Conservation (phyloP, 2,113 vertebrate genomes). For the Vulpes ferrilata region DNA sequence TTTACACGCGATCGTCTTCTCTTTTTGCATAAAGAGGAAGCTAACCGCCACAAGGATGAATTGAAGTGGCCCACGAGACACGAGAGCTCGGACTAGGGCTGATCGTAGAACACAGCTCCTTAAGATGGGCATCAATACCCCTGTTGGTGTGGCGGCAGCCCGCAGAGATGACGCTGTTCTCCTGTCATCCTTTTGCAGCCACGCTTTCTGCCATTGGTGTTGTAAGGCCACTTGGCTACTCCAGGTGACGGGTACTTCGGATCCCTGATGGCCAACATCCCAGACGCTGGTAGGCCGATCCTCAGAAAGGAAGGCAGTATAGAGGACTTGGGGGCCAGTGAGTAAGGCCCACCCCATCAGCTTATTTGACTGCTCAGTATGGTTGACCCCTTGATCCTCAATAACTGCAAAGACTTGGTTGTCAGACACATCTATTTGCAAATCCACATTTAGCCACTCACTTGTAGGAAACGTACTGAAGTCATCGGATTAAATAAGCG, state of each 20-base stretch:
- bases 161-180: not conserved
- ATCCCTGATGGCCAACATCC: not conserved
- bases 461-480: not conserved
- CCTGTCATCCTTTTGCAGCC: not conserved
- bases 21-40: not conserved
- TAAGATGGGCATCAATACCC: too few species aligned
- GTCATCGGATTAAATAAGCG: not conserved
- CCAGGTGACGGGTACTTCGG: not conserved
- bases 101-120: not conserved
- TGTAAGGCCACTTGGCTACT: not conserved
- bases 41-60: not conserved
- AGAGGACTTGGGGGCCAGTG: not conserved
- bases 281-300: not conserved
- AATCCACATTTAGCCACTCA: not conserved
- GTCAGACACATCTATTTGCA: not conserved
- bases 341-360: not conserved
- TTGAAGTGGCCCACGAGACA: not conserved
- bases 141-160: rapidly evolving
- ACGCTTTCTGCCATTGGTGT: not conserved
- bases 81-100: not conserved
- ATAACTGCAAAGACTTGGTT: not conserved
- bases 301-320: not conserved
- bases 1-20: not conserved
- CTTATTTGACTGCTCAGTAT: not conserved
- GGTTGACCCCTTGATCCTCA: not conserved